These are phyloP conservation scores for Zosterops hypoxanthus DNA, from an alignment of 2,113 vertebrate genomes.

Conservation along the genomic window DNA sequence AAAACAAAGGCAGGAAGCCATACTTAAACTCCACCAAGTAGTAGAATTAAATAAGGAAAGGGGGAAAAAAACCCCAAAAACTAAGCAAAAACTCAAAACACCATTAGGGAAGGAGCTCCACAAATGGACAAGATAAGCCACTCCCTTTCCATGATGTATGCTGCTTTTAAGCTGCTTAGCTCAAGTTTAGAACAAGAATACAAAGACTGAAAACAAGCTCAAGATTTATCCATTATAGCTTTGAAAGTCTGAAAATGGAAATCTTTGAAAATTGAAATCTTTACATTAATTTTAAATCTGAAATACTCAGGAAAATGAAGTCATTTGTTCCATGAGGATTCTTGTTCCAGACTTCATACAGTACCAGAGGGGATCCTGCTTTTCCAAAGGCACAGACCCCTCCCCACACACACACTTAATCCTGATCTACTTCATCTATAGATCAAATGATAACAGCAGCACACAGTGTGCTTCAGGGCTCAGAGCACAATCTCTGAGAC, in stretches of 20 bases:
- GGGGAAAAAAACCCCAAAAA: background rate
- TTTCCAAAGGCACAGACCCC: background rate
- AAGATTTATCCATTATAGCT: background rate
- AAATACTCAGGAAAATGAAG: background rate
- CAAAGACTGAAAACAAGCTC: background rate
- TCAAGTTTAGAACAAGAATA: background rate
- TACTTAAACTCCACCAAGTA: background rate
- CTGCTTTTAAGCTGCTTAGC: background rate
- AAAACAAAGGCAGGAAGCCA: conserved; percentile 42
- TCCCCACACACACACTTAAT: background rate
- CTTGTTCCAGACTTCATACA: background rate
- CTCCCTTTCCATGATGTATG: background rate
- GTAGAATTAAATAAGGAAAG: background rate
- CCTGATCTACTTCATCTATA: background rate
- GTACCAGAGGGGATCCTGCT: background rate
- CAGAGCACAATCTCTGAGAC: background rate
- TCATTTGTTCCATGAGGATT: background rate
- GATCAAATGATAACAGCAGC: background rate
- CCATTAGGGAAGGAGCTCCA: background rate
- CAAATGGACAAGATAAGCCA: background rate
- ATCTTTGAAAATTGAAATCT: background rate
- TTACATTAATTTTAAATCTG: background rate
- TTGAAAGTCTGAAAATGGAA: background rate
- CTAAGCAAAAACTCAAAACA: background rate
- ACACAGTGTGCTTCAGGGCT: background rate